A percentile compares a stretch with the other conserved stretches of the same genome.
Evolutionary conservation across 2,888 invertebrate genomes (phyloP).

Genomic region (Hemaris fuciformis): DNA sequence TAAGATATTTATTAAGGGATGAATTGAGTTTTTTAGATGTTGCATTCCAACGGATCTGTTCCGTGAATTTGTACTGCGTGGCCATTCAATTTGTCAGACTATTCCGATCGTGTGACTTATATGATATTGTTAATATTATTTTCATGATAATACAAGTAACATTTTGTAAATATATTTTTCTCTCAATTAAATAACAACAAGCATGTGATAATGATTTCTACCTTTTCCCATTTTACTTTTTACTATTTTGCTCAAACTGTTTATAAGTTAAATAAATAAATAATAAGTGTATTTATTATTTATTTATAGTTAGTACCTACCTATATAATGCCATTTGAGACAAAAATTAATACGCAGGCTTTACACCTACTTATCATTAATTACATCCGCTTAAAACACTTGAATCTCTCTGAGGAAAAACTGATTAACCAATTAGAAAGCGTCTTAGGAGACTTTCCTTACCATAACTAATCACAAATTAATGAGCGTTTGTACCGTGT

Average conservation of each 20-base stretch:
- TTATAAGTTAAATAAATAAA: too few species aligned
- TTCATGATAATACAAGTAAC: too few species aligned
- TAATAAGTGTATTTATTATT: too few species aligned
- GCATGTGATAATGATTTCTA: background rate
- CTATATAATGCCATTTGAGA: background rate
- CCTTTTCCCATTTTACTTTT: too few species aligned
- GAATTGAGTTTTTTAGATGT: conserved; percentile 71
- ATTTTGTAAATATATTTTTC: too few species aligned
- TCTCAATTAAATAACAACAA: too few species aligned
- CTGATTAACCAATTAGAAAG: conserved; percentile 76
- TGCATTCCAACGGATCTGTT: conserved; percentile 42
- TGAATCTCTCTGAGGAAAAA: conserved; percentile 60
- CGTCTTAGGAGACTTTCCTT: conserved; percentile 61
- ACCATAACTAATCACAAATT: conserved; percentile 79
- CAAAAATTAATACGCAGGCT: background rate
- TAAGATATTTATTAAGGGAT: conserved; percentile 78
- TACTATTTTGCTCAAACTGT: too few species aligned
- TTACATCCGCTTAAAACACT: conserved; percentile 50
- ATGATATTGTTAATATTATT: background rate
- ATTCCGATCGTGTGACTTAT: background rate
- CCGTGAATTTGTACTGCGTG: conserved; percentile 27
- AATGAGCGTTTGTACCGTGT: conserved; percentile 77
- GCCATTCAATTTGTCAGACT: conserved; percentile 16
- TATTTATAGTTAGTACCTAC: too few species aligned
- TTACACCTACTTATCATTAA: conserved; percentile 38